Base-by-base conservation (phyloP, 2,113 vertebrate genomes). In the Xiphophorus maculatus region DNA sequence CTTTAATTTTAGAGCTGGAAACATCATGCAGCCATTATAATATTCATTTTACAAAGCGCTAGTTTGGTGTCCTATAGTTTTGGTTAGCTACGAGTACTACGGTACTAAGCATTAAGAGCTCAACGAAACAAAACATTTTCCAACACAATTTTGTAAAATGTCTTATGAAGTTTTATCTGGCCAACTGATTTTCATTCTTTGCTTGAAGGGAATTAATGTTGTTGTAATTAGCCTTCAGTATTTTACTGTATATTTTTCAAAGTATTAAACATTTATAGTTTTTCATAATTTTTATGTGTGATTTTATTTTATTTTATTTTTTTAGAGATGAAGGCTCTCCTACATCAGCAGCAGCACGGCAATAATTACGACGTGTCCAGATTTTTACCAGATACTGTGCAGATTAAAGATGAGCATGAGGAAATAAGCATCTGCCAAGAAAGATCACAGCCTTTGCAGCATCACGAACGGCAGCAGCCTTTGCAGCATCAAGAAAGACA, bases 331-430 rank as follows among this genome's bases (percentile, higher is more conserved):
- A 61, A 48, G 28, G 27, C 22, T 63, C 10, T 30, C 13, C 71
- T 17, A 10, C 69, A 44, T 37, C 75, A 70, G n/a, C 44, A 64
- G 63, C 69, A 76, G 67, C 35, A 58, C 22, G 6, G 2, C 6
- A 51, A 66, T 27, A n/a, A 30, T 0, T 8, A 54, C 5, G 7
- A 30, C 0, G 29, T 1, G 5, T 58, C 80, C 27, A 66, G 44
- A 63, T 33, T 63, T 17, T 32, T 22, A 3, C 14, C 68, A 32
- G 48, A 75, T 65, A 28, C 27, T 67, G 10, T 73, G 30, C 10
- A 1, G 25, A 69, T 86, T 70, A 91, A 91, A 82, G 84, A 90
- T 25, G 90, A 91, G 42, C 61, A 60, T 0, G 81, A 81, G 30
- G 89, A 90, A 74, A 61, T 69, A 1, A 44, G 66, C 37, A 69